Percentiles rank a stretch among this genome's conserved stretches.
These are phyloP conservation scores for Megaptera novaeangliae DNA, from an alignment of 2,113 vertebrate genomes.

Conservation along the genomic window DNA sequence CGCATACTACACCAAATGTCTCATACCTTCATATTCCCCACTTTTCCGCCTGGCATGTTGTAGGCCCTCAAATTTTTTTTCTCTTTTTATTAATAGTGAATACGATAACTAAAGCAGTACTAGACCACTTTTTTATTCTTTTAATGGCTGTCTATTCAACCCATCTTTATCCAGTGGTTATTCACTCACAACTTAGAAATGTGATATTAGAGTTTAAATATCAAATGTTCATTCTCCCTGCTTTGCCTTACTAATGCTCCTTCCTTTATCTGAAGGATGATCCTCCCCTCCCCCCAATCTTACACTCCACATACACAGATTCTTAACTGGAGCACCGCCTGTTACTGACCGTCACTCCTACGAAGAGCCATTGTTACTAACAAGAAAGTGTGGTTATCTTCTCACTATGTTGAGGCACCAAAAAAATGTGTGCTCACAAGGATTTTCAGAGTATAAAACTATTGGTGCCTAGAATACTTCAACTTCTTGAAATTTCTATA, in stretches of 20 bases:
- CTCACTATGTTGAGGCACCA: neutral
- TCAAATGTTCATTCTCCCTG: neutral
- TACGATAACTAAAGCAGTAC: neutral
- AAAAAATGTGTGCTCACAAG: neutral
- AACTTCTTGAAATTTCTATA: neutral
- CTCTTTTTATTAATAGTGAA: neutral
- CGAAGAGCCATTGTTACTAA: neutral
- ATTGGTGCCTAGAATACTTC: neutral
- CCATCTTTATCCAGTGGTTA: neutral
- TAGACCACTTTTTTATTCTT: neutral
- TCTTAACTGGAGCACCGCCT: neutral
- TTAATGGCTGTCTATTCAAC: neutral
- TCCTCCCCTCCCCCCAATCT: neutral
- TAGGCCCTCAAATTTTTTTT: neutral
- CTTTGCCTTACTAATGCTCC: neutral
- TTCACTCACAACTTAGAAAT: neutral
- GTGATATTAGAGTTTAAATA: neutral
- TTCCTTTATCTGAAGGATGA: neutral
- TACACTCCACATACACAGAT: neutral
- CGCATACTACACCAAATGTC: neutral
- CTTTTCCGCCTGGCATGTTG: neutral
- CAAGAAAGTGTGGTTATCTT: neutral
- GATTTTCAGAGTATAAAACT: neutral
- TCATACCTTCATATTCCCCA: neutral
- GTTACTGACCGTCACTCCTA: neutral